Conservation (phyloP, 2,888 invertebrate species). For the Plusia festucae region DNA sequence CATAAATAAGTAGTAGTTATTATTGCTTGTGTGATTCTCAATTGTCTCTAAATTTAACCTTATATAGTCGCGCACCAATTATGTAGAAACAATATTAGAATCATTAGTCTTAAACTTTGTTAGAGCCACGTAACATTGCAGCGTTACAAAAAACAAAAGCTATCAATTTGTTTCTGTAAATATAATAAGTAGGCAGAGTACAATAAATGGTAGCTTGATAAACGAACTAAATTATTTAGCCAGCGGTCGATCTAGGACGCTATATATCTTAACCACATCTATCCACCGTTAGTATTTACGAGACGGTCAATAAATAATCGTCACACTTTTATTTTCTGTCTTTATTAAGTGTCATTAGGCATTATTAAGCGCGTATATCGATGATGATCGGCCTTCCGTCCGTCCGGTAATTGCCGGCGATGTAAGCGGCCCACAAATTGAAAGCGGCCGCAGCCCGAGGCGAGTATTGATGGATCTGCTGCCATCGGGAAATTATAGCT, state of each 20-base stretch:
- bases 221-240: constrained; percentile 29
- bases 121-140: background rate
- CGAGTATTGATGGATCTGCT: constrained; percentile 88
- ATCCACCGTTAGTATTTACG: constrained; percentile 70
- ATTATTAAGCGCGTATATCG: constrained; percentile 87
- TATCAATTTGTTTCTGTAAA: constrained; percentile 24
- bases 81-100: constrained; percentile 4
- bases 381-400: constrained; percentile 88
- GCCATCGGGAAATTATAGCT: constrained; percentile 88
- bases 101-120: background rate
- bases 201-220: constrained; percentile 29
- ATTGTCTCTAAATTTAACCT: constrained; percentile 22
- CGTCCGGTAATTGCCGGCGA: constrained; percentile 85
- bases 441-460: constrained; percentile 87
- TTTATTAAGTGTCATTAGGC: constrained; percentile 89
- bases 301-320: constrained; percentile 82
- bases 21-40: constrained; percentile 15
- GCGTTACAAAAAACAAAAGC: constrained; percentile 12
- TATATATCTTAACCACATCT: constrained; percentile 48
- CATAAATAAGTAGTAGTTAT: constrained; percentile 10
- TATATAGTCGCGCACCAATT: constrained; percentile 9
- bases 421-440: constrained; percentile 88
- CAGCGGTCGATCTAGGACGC: constrained; percentile 40
- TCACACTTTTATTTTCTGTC: constrained; percentile 86
- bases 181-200: constrained; percentile 9